Evolutionary conservation across 2,888 invertebrate genomes (phyloP).

Genomic region (Himalopsyche kuldschensis): DNA sequence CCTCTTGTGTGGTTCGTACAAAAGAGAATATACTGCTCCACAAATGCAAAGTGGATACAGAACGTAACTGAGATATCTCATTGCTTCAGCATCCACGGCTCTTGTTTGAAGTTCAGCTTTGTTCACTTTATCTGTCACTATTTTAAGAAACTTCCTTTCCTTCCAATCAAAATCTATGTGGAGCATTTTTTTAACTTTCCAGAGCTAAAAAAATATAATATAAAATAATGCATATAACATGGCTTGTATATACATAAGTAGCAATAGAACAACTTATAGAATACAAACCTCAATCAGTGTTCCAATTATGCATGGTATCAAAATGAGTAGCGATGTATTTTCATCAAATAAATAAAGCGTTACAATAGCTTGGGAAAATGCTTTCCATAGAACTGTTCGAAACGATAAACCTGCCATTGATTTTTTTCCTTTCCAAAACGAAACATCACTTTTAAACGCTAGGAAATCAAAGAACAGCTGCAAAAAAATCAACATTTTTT

Average conservation of each 20-base stretch:
- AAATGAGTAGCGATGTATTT: conserved; percentile 84
- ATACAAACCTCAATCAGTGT: conserved; percentile 80
- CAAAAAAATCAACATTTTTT: conserved; percentile 43
- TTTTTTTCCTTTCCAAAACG: conserved; percentile 86
- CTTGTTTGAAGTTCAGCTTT: conserved; percentile 79
- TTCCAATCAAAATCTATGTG: conserved; percentile 66
- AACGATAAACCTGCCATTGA: conserved; percentile 89
- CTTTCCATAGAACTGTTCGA: conserved; percentile 89
- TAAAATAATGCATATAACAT: not conserved
- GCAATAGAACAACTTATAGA: too few species aligned
- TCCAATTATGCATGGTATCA: conserved; percentile 84
- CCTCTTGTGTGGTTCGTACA: conserved; percentile 95
- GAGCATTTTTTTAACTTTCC: conserved; percentile 94
- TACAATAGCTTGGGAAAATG: conserved; percentile 88
- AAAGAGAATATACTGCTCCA: conserved; percentile 88
- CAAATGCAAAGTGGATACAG: conserved; percentile 85
- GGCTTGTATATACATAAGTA: not conserved
- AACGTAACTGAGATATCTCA: conserved; percentile 87
- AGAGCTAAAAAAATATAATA: conserved; percentile 66
- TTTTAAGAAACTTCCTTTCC: conserved; percentile 46
- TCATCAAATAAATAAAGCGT: conserved; percentile 92
- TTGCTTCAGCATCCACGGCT: conserved; percentile 86
- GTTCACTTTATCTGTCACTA: conserved; percentile 50
- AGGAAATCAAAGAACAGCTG: conserved; percentile 95
- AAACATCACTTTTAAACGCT: conserved; percentile 96